Conservation (phyloP, 2,797 vertebrate genomes). For the Chaetodon trifasciatus region DNA sequence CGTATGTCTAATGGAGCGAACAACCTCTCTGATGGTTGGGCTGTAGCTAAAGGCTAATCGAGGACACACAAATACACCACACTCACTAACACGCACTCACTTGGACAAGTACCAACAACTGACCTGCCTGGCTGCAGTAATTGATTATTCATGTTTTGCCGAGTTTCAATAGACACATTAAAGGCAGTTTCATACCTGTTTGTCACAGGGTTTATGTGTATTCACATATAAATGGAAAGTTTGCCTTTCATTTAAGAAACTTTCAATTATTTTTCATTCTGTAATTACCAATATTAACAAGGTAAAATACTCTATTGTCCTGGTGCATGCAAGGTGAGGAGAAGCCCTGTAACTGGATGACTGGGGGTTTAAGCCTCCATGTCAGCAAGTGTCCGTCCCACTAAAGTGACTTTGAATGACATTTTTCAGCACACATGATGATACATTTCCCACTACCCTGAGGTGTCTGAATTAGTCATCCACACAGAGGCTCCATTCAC, state of each 20-base stretch:
- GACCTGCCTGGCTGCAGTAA: neutral
- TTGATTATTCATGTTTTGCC: neutral
- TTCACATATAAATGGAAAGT: neutral
- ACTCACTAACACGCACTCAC: neutral
- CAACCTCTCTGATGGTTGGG: slow-evolving; percentile 43
- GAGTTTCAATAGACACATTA: no score
- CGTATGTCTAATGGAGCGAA: slow-evolving; percentile 67
- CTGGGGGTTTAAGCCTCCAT: slow-evolving; percentile 45
- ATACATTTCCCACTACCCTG: slow-evolving; percentile 17
- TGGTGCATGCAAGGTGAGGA: slow-evolving; percentile 6
- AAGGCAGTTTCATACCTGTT: no score
- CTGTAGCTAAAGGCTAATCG: slow-evolving; percentile 51
- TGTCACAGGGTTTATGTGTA: neutral
- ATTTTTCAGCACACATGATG: slow-evolving; percentile 31
- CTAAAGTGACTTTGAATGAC: slow-evolving; percentile 46
- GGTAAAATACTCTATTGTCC: neutral
- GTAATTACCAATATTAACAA: neutral
- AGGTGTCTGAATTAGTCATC: slow-evolving; percentile 28
- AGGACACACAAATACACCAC: slow-evolving; percentile 45
- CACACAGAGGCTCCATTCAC: slow-evolving; percentile 44
- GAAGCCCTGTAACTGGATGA: slow-evolving; percentile 24
- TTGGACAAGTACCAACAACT: neutral
- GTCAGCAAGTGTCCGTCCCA: slow-evolving; percentile 17
- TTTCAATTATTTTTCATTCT: neutral
- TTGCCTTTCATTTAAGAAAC: neutral